Conservation (phyloP, 2,113 vertebrate genomes). For the Bufo bufo region DNA sequence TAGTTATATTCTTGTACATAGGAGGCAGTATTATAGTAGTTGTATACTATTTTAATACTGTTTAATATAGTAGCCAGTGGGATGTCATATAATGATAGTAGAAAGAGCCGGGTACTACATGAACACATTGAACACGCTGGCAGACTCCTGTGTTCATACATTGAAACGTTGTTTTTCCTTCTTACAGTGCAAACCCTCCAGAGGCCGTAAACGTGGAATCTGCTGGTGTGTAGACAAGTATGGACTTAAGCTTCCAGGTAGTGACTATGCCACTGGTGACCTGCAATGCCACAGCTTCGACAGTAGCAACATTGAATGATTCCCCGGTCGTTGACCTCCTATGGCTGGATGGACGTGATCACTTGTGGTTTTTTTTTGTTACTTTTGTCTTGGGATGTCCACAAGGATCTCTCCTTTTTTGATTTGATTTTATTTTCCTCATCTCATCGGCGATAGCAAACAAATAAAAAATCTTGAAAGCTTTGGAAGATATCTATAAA, state of each 20-base stretch:
- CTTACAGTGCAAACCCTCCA: conserved; percentile 92
- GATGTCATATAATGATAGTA: not conserved
- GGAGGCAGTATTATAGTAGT: no score
- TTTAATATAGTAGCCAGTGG: no score
- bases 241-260: conserved; percentile 91
- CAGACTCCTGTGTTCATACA: not conserved
- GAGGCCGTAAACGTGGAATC: conserved; percentile 94
- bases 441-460: conserved; percentile 46
- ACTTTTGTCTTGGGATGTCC: conserved; percentile 23
- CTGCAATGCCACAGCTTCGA: conserved; percentile 96
- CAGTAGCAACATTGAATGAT: conserved; percentile 93
- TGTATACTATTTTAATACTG: no score
- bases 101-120: not conserved
- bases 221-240: conserved; percentile 99
- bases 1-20: no score
- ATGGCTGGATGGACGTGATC: not conserved
- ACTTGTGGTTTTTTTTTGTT: conserved; percentile 37
- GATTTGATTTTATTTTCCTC: conserved; percentile 22
- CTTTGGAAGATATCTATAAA: conserved; percentile 49
- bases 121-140: not conserved
- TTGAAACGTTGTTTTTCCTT: not conserved
- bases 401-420: conserved; percentile 47
- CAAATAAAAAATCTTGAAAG: conserved; percentile 47
- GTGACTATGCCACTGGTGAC: conserved; percentile 88
- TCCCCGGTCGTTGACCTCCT: not conserved